These are phyloP conservation scores for Grus americana DNA, from an alignment of 2,113 vertebrate species.

Conservation along the genomic window DNA sequence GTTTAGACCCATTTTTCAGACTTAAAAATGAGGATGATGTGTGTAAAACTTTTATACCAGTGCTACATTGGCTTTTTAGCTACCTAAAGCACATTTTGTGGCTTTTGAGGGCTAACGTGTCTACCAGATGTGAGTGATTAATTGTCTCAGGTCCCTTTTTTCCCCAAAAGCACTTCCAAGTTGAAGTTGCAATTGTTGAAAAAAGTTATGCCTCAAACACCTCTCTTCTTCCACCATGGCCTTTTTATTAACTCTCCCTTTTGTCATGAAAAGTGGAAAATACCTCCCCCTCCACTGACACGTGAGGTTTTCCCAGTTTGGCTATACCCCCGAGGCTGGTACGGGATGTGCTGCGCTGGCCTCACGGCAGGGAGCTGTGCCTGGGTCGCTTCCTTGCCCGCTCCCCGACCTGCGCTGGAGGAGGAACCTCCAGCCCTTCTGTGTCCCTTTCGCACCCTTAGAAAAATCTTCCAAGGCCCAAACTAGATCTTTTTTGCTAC, in stretches of 20 bases:
- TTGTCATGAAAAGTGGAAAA: background rate
- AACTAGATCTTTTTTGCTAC: too few species aligned
- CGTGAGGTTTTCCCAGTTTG: background rate
- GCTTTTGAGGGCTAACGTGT: background rate
- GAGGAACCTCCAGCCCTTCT: background rate
- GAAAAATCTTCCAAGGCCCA: background rate
- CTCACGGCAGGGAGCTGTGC: background rate
- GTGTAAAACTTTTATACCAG: background rate
- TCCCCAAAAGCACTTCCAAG: background rate
- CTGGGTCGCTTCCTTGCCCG: background rate
- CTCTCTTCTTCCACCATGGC: background rate
- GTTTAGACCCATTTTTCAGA: background rate
- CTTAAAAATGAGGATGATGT: background rate
- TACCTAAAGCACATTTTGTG: background rate
- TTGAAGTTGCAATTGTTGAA: background rate
- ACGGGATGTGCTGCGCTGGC: too few species aligned
- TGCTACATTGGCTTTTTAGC: background rate
- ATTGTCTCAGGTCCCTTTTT: background rate
- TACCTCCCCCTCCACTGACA: too few species aligned
- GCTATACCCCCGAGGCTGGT: background rate
- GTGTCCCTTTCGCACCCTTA: background rate
- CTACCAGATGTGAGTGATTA: background rate
- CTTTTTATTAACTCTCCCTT: background rate
- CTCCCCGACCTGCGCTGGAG: accelerated
- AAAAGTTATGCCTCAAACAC: background rate